Conservation (phyloP, 2,113 vertebrate species). For the Myodes glareolus region DNA sequence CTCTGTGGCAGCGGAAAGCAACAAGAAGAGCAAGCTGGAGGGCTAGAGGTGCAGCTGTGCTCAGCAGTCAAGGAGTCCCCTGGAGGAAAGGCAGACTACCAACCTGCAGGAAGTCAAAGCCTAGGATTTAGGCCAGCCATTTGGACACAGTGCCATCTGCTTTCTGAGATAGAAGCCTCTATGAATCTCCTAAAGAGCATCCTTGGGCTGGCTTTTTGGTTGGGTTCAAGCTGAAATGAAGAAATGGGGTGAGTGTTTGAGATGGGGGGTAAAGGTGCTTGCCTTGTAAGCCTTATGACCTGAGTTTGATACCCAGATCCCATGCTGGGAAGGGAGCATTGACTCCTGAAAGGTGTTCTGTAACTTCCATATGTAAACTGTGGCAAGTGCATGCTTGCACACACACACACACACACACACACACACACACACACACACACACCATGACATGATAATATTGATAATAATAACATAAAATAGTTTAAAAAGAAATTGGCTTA, state of each 20-base stretch:
- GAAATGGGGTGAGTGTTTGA: neutral
- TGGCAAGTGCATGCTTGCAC: too few species aligned
- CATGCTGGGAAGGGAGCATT: too few species aligned
- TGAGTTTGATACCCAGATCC: too few species aligned
- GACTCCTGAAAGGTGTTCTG: too few species aligned
- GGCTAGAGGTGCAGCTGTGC: neutral
- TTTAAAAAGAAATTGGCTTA: neutral
- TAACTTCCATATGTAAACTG: too few species aligned
- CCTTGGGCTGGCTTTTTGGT: neutral
- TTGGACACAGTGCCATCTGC: neutral
- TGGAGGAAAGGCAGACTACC: neutral
- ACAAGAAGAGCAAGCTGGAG: too few species aligned
- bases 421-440: neutral
- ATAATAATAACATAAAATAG: neutral
- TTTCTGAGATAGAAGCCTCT: slow-evolving; percentile 35
- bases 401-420: neutral
- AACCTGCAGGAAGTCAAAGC: neutral
- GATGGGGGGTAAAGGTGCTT: neutral
- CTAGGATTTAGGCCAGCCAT: neutral
- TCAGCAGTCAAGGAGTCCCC: neutral
- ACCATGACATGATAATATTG: neutral
- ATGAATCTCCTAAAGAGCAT: neutral
- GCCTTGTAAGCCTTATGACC: neutral
- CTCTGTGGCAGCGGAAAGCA: too few species aligned
- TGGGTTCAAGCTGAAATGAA: neutral